Conservation (phyloP, 2,113 vertebrate genomes). For the Cheirogaleus medius region DNA sequence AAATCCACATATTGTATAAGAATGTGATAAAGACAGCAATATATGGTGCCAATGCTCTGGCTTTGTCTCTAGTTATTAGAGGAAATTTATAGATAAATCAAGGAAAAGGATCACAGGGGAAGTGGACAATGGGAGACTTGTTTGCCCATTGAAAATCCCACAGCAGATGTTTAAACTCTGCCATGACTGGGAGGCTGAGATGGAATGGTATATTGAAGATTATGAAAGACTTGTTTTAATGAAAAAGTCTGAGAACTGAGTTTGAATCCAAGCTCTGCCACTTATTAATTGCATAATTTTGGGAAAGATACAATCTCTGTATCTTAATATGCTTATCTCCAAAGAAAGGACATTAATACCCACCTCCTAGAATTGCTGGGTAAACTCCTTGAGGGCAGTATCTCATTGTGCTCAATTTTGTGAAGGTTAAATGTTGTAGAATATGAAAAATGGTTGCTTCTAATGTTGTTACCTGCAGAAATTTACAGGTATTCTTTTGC, state of each 20-base stretch:
- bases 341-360: background rate
- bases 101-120: background rate
- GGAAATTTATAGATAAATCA: background rate
- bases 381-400: background rate
- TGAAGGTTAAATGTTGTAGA: background rate
- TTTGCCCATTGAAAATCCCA: background rate
- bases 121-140: background rate
- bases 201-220: background rate
- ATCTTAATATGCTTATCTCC: background rate
- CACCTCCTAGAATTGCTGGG: background rate
- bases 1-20: background rate
- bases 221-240: background rate
- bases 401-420: background rate
- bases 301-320: background rate
- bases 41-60: background rate
- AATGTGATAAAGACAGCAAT: background rate
- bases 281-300: background rate
- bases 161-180: background rate
- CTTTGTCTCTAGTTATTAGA: background rate
- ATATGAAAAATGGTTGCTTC: background rate
- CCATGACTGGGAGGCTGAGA: background rate
- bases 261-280: background rate
- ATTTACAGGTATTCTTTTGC: background rate
- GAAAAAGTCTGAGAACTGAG: background rate
- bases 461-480: background rate